Evolutionary conservation across 2,888 invertebrate species (phyloP).

Genomic region (Melipona bicolor): DNA sequence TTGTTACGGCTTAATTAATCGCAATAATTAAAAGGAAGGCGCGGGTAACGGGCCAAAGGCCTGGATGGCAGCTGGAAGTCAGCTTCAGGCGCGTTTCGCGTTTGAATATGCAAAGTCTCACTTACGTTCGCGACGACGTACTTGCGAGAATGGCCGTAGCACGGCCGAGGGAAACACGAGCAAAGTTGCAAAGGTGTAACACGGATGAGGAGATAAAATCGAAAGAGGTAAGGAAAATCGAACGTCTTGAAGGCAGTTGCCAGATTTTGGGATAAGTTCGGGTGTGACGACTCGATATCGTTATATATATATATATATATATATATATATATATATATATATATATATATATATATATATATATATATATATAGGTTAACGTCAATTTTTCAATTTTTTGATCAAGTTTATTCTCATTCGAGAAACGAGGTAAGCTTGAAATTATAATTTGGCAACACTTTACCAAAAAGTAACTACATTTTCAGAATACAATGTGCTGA

Average conservation of each 20-base stretch:
- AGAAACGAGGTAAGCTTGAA: too few relatives aligned
- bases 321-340: too few relatives aligned
- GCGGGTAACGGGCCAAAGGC: conserved; percentile 60
- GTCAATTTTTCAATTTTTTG: too few relatives aligned
- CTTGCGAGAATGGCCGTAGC: conserved; percentile 50
- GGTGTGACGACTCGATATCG: too few relatives aligned
- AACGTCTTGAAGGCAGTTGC: conserved; percentile 19
- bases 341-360: too few relatives aligned
- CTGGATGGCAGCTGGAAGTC: conserved; percentile 51
- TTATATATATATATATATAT: too few relatives aligned
- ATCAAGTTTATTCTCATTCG: too few relatives aligned
- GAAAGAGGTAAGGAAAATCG: conserved; percentile 34
- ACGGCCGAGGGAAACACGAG: neutral
- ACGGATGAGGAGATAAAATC: neutral
- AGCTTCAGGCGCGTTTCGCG: conserved; percentile 70
- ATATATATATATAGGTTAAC: too few relatives aligned
- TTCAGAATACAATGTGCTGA: too few relatives aligned
- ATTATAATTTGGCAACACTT: too few relatives aligned
- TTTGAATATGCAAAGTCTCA: conserved; percentile 80
- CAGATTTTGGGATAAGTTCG: too few relatives aligned
- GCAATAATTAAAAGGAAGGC: conserved; percentile 82
- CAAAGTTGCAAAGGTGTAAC: neutral
- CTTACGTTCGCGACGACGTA: conserved; percentile 51
- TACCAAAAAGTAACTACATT: too few relatives aligned
- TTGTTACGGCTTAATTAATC: conserved; percentile 82